Base-by-base conservation (phyloP, 2,113 vertebrate species). In the Drymodes brunneopygia region DNA sequence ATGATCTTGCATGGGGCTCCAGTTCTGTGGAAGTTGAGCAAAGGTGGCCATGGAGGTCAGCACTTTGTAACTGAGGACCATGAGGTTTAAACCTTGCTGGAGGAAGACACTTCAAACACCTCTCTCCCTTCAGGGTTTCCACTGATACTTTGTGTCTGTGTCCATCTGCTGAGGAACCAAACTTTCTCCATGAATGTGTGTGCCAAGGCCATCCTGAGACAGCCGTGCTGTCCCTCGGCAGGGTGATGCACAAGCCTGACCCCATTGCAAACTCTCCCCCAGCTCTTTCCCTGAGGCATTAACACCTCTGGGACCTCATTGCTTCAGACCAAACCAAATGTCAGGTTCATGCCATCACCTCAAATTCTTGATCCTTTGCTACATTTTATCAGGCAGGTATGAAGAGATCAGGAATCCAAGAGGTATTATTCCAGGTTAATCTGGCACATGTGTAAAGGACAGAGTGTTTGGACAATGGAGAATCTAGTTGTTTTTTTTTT, bases 131-230 rank as follows among this genome's bases (percentile, higher is more conserved):
- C 45, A 15, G 40, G 19, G 27, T 28, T 81, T 15, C n/a, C 21
- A 3, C 22, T 18, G 51, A 27, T 17, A 7, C 0, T 1, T 17
- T 75, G 61, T n/a, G 78, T n/a, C 25, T 75, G 61, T n/a, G 78
- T n/a, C 25, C 31, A 15, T 17, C 71, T 75, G 23, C 45, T 62
- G 56, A 33, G 60, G 33, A 66, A n/a, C 6, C 38, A 40, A 21
- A 15, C 48, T 36, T 74, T 10, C 50, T 36, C 56, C 11, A 3
- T 0, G 22, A 35, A 4, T 0, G 0, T 9, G 6, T 14, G 50
- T 27, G 44, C 65, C 40, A 27, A 15, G 21, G 8, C 29, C 15
- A 2, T 25, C 10, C 82, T 19, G 54, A 53, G 38, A 47, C 62
- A 64, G 5, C n/a, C 2, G 2, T 21, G 38, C 29, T 36, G 66